Base-by-base conservation (phyloP, 2,113 vertebrate species). In the Turdus rufiventris region DNA sequence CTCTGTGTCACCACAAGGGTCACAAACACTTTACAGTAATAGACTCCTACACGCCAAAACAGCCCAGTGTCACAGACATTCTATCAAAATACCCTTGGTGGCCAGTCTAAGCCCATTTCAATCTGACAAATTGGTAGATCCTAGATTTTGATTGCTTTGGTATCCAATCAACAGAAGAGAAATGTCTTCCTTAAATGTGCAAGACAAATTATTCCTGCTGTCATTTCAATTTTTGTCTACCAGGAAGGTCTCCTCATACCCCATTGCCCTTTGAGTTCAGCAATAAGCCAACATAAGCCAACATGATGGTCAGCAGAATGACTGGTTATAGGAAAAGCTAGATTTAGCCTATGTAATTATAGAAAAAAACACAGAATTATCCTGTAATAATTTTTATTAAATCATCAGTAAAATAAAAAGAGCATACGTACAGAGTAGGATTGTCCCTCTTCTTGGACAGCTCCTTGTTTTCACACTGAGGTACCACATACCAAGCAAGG, bases 401-500 rank as follows among this genome's bases (percentile, higher is more conserved):
- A 65, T 79, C 12, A 71, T 38, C 13, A 68, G 7, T 48, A 61
- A 50, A 82, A 40, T 18, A 40, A 36, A 45, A 79, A 50, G 38
- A 10, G 6, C 80, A 57, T 57, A 40, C 10, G 63, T 28, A 40
- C 11, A 42, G 18, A 61, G 5, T 61, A 53, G n/a, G 21, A 34
- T 60, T 43, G 7, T 31, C 8, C 10, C 2, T 79, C 16, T 56
- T 36, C 60, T 85, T 45, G 25, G 13, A 18, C 33, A 78, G 54
- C 14, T 85, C 8, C 17, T 45, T 4, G 10, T 84, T 89, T 77
- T 56, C 40, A 34, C 9, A 10, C 1, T 63, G 34, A 31, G 50
- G 11, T 1, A 2, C 12, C 29, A 29, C 0, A 1, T 45, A 76
- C 36, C 5, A 25, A 61, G 31, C 5, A 25, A 61, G n/a, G 6